A percentile compares a stretch with the other conserved stretches of the same genome.
Evolutionary conservation across 1,140 invertebrate genomes (phyloP).

Genomic region (Frieseomelitta varia): DNA sequence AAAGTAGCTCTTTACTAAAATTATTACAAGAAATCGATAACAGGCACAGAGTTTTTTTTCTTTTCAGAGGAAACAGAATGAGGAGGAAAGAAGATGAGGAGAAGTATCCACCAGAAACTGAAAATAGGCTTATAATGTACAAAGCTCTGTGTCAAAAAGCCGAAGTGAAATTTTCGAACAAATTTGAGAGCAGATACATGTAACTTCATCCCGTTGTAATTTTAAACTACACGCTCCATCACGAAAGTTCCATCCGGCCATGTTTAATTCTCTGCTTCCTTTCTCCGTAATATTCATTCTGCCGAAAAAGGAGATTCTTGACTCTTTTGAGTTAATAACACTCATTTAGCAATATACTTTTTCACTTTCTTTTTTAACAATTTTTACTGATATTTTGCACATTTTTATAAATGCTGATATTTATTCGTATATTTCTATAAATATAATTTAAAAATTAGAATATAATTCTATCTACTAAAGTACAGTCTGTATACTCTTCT

Average conservation of each 20-base stretch:
- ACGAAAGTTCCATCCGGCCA: conserved; percentile 7
- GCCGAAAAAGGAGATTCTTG: background rate
- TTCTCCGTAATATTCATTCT: background rate
- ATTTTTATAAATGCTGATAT: no score
- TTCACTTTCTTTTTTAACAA: background rate
- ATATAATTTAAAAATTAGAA: background rate
- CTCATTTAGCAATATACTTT: background rate
- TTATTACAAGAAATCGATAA: conserved; percentile 21
- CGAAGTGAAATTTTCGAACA: background rate
- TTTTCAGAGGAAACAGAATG: background rate
- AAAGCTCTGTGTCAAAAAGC: background rate
- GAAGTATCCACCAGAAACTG: background rate
- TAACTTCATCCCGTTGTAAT: conserved; percentile 2
- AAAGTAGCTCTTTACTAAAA: conserved; percentile 2
- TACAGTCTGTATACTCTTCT: no score
- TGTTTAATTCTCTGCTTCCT: conserved; percentile 25
- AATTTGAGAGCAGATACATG: background rate
- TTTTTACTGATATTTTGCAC: background rate
- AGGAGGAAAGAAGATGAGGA: background rate
- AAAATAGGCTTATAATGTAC: background rate
- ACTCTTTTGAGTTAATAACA: background rate
- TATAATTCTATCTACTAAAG: background rate
- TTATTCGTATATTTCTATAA: no score
- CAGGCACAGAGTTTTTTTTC: background rate
- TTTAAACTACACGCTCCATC: conserved; percentile 4